Base-by-base conservation (phyloP, 1,140 invertebrate species). In the Drosophila trapezifrons region DNA sequence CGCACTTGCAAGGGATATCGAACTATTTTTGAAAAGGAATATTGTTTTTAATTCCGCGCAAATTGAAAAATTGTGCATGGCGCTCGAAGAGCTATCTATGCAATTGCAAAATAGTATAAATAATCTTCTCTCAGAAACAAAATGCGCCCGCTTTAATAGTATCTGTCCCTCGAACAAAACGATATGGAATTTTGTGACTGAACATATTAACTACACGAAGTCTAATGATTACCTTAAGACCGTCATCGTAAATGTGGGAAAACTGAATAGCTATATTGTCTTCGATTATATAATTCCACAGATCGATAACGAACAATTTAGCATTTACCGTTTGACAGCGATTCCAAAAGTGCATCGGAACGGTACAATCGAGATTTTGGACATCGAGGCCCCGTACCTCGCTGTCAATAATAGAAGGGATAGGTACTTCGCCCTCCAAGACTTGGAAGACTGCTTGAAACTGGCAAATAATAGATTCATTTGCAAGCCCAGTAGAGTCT, bases 291-390 rank as follows among this genome's bases (percentile, higher is more conserved):
- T 3, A 42, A 7, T 42, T 25, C 37, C 55, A 18, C 13, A 18
- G 1, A 27, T 18, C 8, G 25, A 46, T 15, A 15, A 0, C 2
- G 22, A 43, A 1, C 12, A 29, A 17, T n/a, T 57, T 10, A 25
- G 17, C 4, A 45, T 58, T 15, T 46, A 58, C 40, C 40, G 13
- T n/a, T 27, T 47, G 18, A 58, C 56, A 15, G 13, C 56, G 25
- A 58, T 58, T 20, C 56, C 56, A 20, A 58, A 49, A n/a, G 17
- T 47, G 25, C 51, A 54, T 32, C 8, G 3, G 3, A 27, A 18
- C 17, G 22, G 25, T 38, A 18, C 7, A 22, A 29, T 58, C 13
- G n/a, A 58, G 13, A 25, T 29, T 17, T n/a, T 58, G 25, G 12
- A 29, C 10, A 27, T 18, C 17, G 17, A 47, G 15, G 13, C 17